These are phyloP conservation scores for Amblyopsis hoosieri DNA, from an alignment of 2,797 vertebrate genomes.

Conservation along the genomic window DNA sequence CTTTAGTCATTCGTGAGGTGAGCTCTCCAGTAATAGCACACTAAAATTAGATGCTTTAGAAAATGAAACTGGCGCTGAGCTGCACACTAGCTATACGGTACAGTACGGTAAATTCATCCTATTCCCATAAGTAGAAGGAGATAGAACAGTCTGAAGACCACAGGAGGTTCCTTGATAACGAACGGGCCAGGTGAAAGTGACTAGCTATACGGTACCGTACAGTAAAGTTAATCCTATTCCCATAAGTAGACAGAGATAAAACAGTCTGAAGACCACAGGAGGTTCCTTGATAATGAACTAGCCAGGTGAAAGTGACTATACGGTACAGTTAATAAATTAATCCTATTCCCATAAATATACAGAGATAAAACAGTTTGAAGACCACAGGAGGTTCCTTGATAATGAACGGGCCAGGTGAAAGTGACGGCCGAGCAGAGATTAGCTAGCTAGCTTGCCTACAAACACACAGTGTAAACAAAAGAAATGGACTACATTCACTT, in stretches of 20 bases:
- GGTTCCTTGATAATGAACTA: background rate
- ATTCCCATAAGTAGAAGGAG: too few species aligned
- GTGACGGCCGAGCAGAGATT: slow-evolving; percentile 15
- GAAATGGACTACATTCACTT: background rate
- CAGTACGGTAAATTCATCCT: too few species aligned
- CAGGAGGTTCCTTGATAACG: background rate
- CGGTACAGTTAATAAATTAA: too few species aligned
- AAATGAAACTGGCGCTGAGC: slow-evolving; percentile 1
- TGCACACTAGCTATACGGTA: too few species aligned
- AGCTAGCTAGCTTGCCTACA: background rate
- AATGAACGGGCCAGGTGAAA: slow-evolving; percentile 37
- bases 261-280: too few species aligned
- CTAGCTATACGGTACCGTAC: background rate
- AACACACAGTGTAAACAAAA: background rate
- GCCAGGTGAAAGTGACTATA: slow-evolving; percentile 45
- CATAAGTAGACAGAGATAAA: too few species aligned
- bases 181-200: slow-evolving; percentile 44
- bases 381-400: background rate
- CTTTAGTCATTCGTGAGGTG: slow-evolving; percentile 39
- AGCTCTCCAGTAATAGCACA: slow-evolving; percentile 36
- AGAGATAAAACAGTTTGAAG: too few species aligned
- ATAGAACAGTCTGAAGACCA: too few species aligned
- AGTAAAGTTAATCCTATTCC: too few species aligned
- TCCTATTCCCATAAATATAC: too few species aligned
- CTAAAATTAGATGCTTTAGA: too few species aligned